phyloP scores from a whole-genome alignment of 2,888 invertebrate genomes.

The Crocallis elinguaria region DNA sequence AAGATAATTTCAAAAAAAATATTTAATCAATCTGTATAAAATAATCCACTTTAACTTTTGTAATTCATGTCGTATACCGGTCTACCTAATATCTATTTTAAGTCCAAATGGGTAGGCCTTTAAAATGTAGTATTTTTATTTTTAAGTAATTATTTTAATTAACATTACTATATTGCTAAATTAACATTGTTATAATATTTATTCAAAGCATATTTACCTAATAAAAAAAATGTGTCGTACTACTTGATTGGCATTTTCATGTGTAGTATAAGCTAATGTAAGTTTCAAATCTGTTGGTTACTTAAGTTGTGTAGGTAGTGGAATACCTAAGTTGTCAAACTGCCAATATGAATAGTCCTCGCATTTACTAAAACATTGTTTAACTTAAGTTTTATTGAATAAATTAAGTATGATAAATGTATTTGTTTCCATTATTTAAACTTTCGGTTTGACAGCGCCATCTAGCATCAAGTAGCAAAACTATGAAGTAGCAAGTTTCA shows the following conservation, averaged over 20 bases:
- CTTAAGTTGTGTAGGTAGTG: slow-evolving; percentile 40
- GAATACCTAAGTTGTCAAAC: slow-evolving; percentile 52
- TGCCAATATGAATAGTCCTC: slow-evolving; percentile 77
- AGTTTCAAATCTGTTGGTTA: slow-evolving; percentile 61
- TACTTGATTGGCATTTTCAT: slow-evolving; percentile 77
- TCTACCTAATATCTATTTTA: slow-evolving; percentile 36
- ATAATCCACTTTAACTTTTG: slow-evolving; percentile 28
- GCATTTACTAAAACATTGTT: slow-evolving; percentile 65
- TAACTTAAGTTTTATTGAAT: slow-evolving; percentile 42
- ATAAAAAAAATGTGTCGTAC: slow-evolving; percentile 68
- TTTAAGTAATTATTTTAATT: slow-evolving; percentile 16
- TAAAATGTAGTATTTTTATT: slow-evolving; percentile 32
- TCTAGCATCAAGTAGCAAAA: slow-evolving; percentile 58
- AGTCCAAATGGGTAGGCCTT: slow-evolving; percentile 17
- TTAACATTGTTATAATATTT: slow-evolving; percentile 54
- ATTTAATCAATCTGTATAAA: slow-evolving; percentile 31
- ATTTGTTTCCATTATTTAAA: slow-evolving; percentile 18
- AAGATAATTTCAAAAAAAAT: slow-evolving; percentile 59
- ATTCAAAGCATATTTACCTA: slow-evolving; percentile 31
- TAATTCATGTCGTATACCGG: slow-evolving; percentile 13
- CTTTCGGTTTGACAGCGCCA: slow-evolving; percentile 44
- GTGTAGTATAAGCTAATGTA: slow-evolving; percentile 53
- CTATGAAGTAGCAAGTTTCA: slow-evolving; percentile 11
- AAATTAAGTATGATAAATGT: slow-evolving; percentile 43
- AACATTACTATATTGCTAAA: slow-evolving; percentile 13